phyloP scores from a whole-genome alignment of 1,140 invertebrate species.

The Pogonognathellus flavescens region DNA sequence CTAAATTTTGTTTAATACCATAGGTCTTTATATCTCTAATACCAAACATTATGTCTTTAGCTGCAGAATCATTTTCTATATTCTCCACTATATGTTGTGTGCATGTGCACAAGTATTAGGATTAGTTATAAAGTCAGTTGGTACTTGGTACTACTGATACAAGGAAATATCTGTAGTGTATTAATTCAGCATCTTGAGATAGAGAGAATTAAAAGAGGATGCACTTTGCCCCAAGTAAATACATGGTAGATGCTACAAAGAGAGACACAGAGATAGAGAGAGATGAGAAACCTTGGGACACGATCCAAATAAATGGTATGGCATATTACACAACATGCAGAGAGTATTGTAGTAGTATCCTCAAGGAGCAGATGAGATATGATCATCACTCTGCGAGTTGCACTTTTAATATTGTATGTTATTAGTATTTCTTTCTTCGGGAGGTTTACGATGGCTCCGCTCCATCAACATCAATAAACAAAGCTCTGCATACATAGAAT shows the following conservation, averaged over 20 bases:
- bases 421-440: conserved; percentile 13
- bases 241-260: too few relatives aligned
- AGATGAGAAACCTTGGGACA: conserved; percentile 37
- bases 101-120: not conserved
- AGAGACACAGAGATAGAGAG: not conserved
- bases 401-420: conserved; percentile 40
- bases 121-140: not conserved
- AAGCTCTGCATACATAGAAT: not conserved
- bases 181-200: not conserved
- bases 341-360: not conserved
- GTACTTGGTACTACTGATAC: not conserved
- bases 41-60: too few relatives aligned
- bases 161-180: not conserved
- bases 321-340: too few relatives aligned
- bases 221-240: conserved; percentile 41
- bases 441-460: conserved; percentile 32
- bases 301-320: conserved; percentile 13
- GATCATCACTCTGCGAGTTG: conserved; percentile 32
- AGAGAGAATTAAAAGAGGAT: not conserved
- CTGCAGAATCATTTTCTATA: too few relatives aligned
- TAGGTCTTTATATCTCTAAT: not conserved
- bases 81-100: too few relatives aligned
- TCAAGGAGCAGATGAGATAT: conserved; percentile 18
- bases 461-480: conserved; percentile 50
- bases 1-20: not conserved